These are phyloP conservation scores for Oenanthe melanoleuca DNA, from an alignment of 2,113 vertebrate species.

Conservation along the genomic window DNA sequence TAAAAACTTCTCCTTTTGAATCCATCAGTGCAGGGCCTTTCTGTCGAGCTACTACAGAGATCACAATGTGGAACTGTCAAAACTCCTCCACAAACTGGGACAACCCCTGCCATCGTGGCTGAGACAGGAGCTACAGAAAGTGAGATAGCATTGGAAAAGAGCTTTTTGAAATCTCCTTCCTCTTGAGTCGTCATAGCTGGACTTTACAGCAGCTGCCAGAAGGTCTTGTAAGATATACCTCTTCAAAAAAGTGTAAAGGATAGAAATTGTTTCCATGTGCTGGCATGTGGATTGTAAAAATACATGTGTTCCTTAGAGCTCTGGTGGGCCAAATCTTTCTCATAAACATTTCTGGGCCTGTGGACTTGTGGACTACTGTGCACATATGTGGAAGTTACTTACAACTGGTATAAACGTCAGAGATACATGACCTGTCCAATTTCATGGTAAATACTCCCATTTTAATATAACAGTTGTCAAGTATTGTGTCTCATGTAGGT, in stretches of 20 bases:
- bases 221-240: conserved; percentile 67
- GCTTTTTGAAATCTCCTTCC: not conserved
- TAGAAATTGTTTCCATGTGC: conserved; percentile 72
- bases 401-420: conserved; percentile 24
- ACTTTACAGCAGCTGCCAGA: conserved; percentile 54
- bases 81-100: conserved; percentile 91
- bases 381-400: conserved; percentile 22
- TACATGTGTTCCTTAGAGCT: conserved; percentile 13
- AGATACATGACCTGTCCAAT: conserved; percentile 21
- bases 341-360: conserved; percentile 30
- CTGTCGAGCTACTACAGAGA: conserved; percentile 94
- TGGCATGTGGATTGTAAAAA: conserved; percentile 73
- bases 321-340: conserved; percentile 33
- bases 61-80: conserved; percentile 95
- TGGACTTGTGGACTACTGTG: conserved; percentile 44
- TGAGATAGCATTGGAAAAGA: conserved; percentile 79
- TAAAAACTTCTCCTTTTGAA: conserved; percentile 19
- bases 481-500: conserved; percentile 56
- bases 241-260: conserved; percentile 55
- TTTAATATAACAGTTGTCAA: conserved; percentile 60
- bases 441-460: conserved; percentile 46
- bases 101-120: conserved; percentile 96
- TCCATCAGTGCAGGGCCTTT: conserved; percentile 86
- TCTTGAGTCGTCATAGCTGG: not conserved
- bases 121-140: conserved; percentile 96